Base-by-base conservation (phyloP, 2,888 invertebrate species). In the Platynereis dumerilii region DNA sequence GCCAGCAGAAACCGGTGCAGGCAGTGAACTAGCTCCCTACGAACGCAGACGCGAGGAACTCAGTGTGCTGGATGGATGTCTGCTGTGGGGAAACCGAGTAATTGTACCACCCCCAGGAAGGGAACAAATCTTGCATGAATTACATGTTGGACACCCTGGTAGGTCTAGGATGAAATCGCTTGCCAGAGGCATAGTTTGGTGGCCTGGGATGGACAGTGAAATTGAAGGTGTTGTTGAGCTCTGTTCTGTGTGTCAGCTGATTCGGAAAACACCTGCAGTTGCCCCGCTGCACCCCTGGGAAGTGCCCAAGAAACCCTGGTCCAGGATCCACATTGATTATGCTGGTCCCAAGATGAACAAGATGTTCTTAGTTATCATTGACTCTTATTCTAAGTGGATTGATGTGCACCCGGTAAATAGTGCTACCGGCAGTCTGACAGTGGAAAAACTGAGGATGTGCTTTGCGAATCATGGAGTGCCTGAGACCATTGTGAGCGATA, bases 211-310 rank as follows among this genome's bases (percentile, higher is more conserved):
- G 20, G 71, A 72, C 42, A 26, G 17, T 12, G 64, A 72, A n/a
- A 64, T 71, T 39, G 70, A 66, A 44, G 15, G 64, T 22, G n/a
- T 17, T 27, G 56, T 57, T 15, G 42, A 42, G 22, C 12, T 0
- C 2, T 70, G 66, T 53, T 17, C 17, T 10, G 34, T 39, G 0
- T 74, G 74, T 42, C 59, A 45, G 28, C 59, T 58, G 2, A 34
- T 66, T 17, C 65, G 39, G 20, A 64, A 45, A 10, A 34, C 20
- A 45, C 75, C 73, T n/a, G n/a, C 69, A 28, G 63, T 56, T 22
- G 68, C 73, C n/a, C 71, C 74, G 1, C 48, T 76, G 12, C 74
- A 75, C 53, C 72, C 72, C 2, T 79, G 75, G 76, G 66, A 69
- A 55, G 71, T 60, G 53, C 76, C 77, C 10, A 60, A 58, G 15